Conservation (phyloP, 1,140 invertebrate species). For the Danaus melanippus region DNA sequence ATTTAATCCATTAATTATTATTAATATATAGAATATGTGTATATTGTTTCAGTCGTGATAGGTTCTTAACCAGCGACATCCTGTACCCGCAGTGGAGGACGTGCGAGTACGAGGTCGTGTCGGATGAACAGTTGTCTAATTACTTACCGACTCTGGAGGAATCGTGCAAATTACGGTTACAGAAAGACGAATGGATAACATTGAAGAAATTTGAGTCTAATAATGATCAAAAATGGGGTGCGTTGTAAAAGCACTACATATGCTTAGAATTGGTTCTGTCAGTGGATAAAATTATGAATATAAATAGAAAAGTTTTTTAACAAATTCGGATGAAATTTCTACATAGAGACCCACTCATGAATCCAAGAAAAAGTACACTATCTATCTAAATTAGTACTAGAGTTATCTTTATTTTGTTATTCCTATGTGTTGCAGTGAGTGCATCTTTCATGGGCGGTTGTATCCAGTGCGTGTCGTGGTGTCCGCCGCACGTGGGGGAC, state of each 20-base stretch:
- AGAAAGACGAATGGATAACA: slow-evolving; percentile 29
- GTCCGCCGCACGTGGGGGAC: slow-evolving; percentile 13
- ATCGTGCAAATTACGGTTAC: slow-evolving; percentile 42
- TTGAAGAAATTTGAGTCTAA: slow-evolving; percentile 36
- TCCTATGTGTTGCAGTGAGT: slow-evolving; percentile 15
- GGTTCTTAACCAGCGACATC: slow-evolving; percentile 26
- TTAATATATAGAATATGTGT: slow-evolving; percentile 1
- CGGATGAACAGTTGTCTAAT: slow-evolving; percentile 23
- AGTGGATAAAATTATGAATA: no score
- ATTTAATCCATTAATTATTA: no score
- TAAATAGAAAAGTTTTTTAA: no score
- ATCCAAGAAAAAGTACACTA: no score
- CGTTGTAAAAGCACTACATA: no score
- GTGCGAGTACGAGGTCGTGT: slow-evolving; percentile 24
- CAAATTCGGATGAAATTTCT: no score
- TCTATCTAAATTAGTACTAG: no score
- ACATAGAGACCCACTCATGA: no score
- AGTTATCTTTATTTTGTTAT: no score
- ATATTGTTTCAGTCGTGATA: slow-evolving; percentile 34
- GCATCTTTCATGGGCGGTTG: slow-evolving; percentile 36
- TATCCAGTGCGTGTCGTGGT: slow-evolving; percentile 39
- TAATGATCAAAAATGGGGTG: slow-evolving; percentile 10
- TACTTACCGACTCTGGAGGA: slow-evolving; percentile 41
- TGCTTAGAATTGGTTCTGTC: no score
- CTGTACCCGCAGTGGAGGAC: slow-evolving; percentile 38